These are phyloP conservation scores for Tiphia femorata DNA, from an alignment of 2,888 invertebrate genomes.

Conservation along the genomic window DNA sequence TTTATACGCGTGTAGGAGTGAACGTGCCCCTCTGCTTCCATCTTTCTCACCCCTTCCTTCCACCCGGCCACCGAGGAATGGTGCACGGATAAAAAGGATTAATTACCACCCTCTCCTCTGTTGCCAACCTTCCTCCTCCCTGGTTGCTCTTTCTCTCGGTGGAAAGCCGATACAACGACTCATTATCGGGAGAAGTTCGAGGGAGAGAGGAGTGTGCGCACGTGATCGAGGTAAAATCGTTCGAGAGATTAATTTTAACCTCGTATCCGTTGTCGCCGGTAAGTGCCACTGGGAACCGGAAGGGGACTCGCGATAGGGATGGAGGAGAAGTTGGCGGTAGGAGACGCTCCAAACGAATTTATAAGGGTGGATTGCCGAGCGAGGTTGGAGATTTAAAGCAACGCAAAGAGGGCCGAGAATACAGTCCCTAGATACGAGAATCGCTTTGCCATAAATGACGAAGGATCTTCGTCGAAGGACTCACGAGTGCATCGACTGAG, in stretches of 20 bases:
- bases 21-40: constrained; percentile 2
- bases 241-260: constrained; percentile 25
- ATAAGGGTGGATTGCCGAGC: too few relatives aligned
- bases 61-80: neutral
- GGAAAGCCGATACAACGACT: constrained; percentile 39
- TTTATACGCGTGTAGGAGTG: neutral
- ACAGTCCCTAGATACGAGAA: too few relatives aligned
- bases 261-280: neutral
- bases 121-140: neutral
- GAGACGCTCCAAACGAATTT: too few relatives aligned
- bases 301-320: too few relatives aligned
- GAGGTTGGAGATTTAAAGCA: too few relatives aligned
- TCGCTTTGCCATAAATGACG: too few relatives aligned
- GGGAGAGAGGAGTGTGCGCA: constrained; percentile 10
- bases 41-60: constrained; percentile 3
- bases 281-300: too few relatives aligned
- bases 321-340: too few relatives aligned
- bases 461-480: too few relatives aligned
- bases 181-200: constrained; percentile 29
- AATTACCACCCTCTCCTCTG: constrained; percentile 26
- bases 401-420: too few relatives aligned
- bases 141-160: constrained; percentile 16
- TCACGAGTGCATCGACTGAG: too few relatives aligned
- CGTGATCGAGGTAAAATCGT: constrained; percentile 14
- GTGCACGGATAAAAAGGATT: constrained; percentile 39